Conservation (phyloP, 2,113 vertebrate species). For the Bungarus multicinctus region DNA sequence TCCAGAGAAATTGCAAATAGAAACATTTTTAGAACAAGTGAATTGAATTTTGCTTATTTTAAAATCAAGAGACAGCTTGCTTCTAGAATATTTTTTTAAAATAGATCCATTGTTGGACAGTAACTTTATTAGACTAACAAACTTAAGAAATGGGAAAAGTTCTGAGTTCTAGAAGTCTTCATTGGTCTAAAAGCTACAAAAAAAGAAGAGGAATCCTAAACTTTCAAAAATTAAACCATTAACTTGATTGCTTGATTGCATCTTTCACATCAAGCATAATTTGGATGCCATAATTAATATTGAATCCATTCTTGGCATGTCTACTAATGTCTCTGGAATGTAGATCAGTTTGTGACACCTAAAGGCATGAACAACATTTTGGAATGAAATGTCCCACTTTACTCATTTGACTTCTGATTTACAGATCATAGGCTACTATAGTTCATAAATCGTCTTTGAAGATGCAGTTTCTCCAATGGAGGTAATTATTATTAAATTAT, state of each 20-base stretch:
- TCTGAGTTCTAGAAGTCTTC: background rate
- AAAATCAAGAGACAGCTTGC: too few species aligned
- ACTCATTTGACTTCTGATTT: background rate
- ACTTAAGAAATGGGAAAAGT: background rate
- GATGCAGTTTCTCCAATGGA: background rate
- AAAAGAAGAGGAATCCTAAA: background rate
- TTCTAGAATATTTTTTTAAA: background rate
- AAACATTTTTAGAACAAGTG: background rate
- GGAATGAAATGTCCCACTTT: background rate
- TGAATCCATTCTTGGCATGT: background rate
- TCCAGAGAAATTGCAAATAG: background rate
- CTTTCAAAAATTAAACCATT: background rate
- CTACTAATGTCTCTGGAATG: background rate
- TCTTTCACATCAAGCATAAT: background rate
- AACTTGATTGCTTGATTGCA: background rate
- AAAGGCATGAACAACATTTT: background rate
- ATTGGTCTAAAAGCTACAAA: background rate
- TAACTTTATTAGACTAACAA: background rate
- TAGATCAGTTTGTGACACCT: background rate
- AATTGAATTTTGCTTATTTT: background rate
- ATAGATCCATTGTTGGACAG: background rate
- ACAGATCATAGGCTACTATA: background rate
- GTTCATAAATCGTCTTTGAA: background rate
- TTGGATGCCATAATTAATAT: background rate
- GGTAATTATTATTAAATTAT: background rate